A percentile compares a stretch with the other conserved stretches of the same genome.
phyloP scores from a whole-genome alignment of 2,888 invertebrate species.

The Spodoptera picta region DNA sequence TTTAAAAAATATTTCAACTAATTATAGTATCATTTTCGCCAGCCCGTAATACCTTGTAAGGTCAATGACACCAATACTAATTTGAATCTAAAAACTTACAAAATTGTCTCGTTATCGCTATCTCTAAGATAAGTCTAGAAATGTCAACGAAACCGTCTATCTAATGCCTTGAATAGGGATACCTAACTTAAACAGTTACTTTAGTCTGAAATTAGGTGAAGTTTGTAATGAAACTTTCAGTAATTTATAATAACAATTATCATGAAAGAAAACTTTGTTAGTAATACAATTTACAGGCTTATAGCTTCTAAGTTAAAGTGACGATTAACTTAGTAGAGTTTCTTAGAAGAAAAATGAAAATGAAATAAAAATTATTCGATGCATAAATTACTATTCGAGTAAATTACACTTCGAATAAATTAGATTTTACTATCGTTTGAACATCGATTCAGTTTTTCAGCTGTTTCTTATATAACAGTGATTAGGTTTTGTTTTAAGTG shows the following conservation, averaged over 20 bases:
- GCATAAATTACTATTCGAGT: too few species aligned
- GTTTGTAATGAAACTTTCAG: constrained; percentile 1
- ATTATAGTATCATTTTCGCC: too few species aligned
- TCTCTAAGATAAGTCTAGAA: too few species aligned
- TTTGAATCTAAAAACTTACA: too few species aligned
- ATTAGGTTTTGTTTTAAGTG: constrained; percentile 26
- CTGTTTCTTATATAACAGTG: constrained; percentile 52
- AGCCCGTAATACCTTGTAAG: too few species aligned
- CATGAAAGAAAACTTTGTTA: constrained; percentile 13
- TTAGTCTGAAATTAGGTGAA: neutral
- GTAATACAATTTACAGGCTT: constrained; percentile 37
- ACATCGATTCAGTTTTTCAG: constrained; percentile 58
- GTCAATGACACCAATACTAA: too few species aligned
- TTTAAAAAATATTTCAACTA: too few species aligned
- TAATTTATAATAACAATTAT: constrained; percentile 1
- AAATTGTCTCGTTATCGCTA: too few species aligned
- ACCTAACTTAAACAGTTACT: too few species aligned
- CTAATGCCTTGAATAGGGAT: too few species aligned
- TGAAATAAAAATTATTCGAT: constrained; percentile 40
- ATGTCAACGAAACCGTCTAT: too few species aligned
- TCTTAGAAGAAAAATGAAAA: constrained; percentile 24
- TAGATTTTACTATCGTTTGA: constrained; percentile 55
- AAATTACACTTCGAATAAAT: constrained; percentile 54
- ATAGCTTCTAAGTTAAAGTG: constrained; percentile 18
- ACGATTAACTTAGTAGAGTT: constrained; percentile 32